Percentiles rank a stretch among this genome's conserved stretches.
These are phyloP conservation scores for Aleiodes sp. DNA, from an alignment of 1,140 invertebrate species.

Conservation along the genomic window DNA sequence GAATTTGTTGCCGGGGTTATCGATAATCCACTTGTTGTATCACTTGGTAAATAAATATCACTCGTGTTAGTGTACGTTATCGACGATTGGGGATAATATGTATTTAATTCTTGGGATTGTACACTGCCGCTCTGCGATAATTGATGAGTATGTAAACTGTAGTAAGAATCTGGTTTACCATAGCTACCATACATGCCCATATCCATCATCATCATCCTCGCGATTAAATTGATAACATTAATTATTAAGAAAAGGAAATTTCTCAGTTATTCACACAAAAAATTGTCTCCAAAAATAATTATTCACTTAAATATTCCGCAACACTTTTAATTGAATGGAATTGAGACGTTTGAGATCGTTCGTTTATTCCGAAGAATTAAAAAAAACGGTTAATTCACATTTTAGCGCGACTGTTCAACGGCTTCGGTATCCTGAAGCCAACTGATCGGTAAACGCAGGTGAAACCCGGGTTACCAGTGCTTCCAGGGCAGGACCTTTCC, in stretches of 20 bases:
- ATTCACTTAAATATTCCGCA: too few relatives aligned
- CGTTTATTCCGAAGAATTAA: too few relatives aligned
- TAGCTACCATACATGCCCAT: conserved; percentile 76
- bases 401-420: background rate
- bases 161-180: conserved; percentile 66
- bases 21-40: conserved; percentile 44
- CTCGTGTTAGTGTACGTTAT: conserved; percentile 52
- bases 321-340: too few relatives aligned
- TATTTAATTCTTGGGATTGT: conserved; percentile 58
- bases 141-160: conserved; percentile 60
- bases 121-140: conserved; percentile 47
- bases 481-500: conserved; percentile 15
- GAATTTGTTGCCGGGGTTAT: conserved; percentile 53
- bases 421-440: conserved; percentile 2
- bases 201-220: conserved; percentile 76
- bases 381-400: too few relatives aligned
- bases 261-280: too few relatives aligned
- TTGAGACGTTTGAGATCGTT: too few relatives aligned
- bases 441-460: background rate
- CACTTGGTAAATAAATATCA: conserved; percentile 23
- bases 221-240: conserved; percentile 47
- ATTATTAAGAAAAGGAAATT: too few relatives aligned
- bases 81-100: conserved; percentile 60
- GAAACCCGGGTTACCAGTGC: background rate
- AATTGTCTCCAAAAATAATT: too few relatives aligned